phyloP scores from a whole-genome alignment of 1,140 invertebrate species.

The Stenopsyche tienmushanensis region DNA sequence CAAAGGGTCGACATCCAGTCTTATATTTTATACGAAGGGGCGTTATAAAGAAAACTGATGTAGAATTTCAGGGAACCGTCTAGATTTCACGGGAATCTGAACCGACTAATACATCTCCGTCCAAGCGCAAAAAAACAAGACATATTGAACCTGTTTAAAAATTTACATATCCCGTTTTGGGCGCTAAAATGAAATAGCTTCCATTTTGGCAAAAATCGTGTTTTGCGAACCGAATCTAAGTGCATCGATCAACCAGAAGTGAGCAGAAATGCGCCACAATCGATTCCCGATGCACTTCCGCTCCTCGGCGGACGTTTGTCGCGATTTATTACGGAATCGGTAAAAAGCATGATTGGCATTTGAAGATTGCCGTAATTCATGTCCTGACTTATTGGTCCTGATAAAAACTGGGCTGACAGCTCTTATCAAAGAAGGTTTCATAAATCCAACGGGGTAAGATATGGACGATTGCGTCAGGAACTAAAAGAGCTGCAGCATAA shows the following conservation, averaged over 20 bases:
- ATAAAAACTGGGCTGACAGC: constrained; percentile 14
- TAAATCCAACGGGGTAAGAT: constrained; percentile 16
- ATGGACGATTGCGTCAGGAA: constrained; percentile 5
- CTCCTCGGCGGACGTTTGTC: background rate
- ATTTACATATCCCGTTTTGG: constrained; percentile 20
- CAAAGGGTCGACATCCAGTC: too few relatives aligned
- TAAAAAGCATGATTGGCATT: constrained; percentile 16
- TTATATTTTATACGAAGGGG: too few relatives aligned
- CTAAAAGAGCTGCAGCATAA: background rate
- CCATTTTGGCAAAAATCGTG: constrained; percentile 14
- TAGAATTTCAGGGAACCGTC: too few relatives aligned
- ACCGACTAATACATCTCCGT: constrained; percentile 21
- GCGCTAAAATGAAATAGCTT: constrained; percentile 26
- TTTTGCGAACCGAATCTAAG: constrained; percentile 9
- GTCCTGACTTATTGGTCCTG: constrained; percentile 22
- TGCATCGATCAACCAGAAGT: constrained; percentile 1
- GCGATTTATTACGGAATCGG: too few relatives aligned
- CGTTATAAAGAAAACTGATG: too few relatives aligned
- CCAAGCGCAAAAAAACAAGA: constrained; percentile 22
- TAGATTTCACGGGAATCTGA: background rate
- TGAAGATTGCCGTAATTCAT: constrained; percentile 14
- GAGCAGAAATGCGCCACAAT: too few relatives aligned
- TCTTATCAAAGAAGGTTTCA: constrained; percentile 17
- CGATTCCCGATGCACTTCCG: background rate
- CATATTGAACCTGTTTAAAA: constrained; percentile 27